Conservation (phyloP, 1,140 invertebrate genomes). For the Choristoneura fumiferana region DNA sequence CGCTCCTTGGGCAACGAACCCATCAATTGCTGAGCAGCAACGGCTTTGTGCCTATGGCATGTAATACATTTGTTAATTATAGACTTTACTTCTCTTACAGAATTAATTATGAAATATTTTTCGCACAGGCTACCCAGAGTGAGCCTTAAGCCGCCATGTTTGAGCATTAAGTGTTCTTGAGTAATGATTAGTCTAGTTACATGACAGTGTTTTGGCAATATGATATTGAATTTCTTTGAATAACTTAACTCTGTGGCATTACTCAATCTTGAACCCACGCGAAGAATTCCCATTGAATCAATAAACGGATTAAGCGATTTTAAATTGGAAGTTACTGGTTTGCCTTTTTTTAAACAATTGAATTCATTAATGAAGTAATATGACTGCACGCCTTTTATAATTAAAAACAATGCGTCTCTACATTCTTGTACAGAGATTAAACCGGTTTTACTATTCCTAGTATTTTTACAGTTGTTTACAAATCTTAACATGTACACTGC, state of each 20-base stretch:
- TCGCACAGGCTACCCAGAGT: conserved; percentile 22
- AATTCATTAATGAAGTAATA: conserved; percentile 20
- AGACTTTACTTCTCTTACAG: conserved; percentile 20
- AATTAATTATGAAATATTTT: conserved; percentile 27
- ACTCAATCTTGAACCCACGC: conserved; percentile 35
- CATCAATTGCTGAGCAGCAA: conserved; percentile 36
- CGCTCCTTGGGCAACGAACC: conserved; percentile 34
- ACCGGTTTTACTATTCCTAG: no score
- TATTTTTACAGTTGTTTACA: conserved; percentile 14
- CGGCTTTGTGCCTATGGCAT: conserved; percentile 31
- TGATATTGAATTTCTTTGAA: conserved; percentile 31
- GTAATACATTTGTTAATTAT: conserved; percentile 35
- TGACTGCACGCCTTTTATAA: conserved; percentile 5
- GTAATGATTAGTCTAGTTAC: conserved; percentile 34
- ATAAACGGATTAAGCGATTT: conserved; percentile 18
- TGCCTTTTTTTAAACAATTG: background rate
- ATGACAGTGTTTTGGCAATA: conserved; percentile 30
- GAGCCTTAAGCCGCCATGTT: conserved; percentile 38
- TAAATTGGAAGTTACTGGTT: conserved; percentile 5
- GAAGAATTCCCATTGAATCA: conserved; percentile 24
- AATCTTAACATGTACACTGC: conserved; percentile 10
- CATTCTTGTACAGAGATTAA: conserved; percentile 2
- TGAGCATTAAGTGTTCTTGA: conserved; percentile 27
- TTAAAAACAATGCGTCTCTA: background rate
- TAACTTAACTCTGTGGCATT: conserved; percentile 22